phyloP scores from a whole-genome alignment of 2,797 vertebrate genomes.

The Lacerta agilis region DNA sequence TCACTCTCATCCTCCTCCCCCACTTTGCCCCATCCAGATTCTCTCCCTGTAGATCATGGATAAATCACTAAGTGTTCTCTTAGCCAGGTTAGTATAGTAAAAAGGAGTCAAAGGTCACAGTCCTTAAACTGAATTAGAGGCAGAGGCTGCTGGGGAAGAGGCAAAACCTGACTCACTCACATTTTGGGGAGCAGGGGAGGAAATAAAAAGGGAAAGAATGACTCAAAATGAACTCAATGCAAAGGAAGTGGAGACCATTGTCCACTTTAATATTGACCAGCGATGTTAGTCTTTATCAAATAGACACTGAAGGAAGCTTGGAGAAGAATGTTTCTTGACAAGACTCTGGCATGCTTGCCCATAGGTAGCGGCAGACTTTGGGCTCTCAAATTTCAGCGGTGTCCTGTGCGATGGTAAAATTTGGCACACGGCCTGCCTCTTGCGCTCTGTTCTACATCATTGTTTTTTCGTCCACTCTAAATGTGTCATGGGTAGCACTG shows the following conservation, averaged over 20 bases:
- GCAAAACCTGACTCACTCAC: slow-evolving; percentile 82
- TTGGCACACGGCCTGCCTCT: too few relatives aligned
- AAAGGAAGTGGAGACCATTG: slow-evolving; percentile 76
- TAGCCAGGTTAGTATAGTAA: slow-evolving; percentile 80
- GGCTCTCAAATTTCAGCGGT: too few relatives aligned
- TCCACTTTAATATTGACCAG: slow-evolving; percentile 82
- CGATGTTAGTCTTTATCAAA: slow-evolving; percentile 81
- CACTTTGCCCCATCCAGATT: slow-evolving; percentile 50
- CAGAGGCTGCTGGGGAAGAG: slow-evolving; percentile 79
- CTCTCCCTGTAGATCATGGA: slow-evolving; percentile 80
- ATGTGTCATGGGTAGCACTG: too few relatives aligned
- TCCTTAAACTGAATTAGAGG: slow-evolving; percentile 86
- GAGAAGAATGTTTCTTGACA: slow-evolving; percentile 58
- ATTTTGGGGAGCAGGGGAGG: slow-evolving; percentile 78
- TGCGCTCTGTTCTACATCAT: too few relatives aligned
- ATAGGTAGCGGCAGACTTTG: not conserved
- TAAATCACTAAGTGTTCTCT: slow-evolving; percentile 83
- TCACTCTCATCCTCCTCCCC: slow-evolving; percentile 10
- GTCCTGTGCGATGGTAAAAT: too few relatives aligned
- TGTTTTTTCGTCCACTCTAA: too few relatives aligned
- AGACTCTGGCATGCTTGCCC: slow-evolving; percentile 50
- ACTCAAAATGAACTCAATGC: slow-evolving; percentile 84
- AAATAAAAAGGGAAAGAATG: slow-evolving; percentile 82
- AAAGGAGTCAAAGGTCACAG: slow-evolving; percentile 88
- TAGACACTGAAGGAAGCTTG: slow-evolving; percentile 68